Percentiles rank a stretch among this genome's conserved stretches.
phyloP scores from a whole-genome alignment of 2,888 invertebrate species.

The Beris chalybata region DNA sequence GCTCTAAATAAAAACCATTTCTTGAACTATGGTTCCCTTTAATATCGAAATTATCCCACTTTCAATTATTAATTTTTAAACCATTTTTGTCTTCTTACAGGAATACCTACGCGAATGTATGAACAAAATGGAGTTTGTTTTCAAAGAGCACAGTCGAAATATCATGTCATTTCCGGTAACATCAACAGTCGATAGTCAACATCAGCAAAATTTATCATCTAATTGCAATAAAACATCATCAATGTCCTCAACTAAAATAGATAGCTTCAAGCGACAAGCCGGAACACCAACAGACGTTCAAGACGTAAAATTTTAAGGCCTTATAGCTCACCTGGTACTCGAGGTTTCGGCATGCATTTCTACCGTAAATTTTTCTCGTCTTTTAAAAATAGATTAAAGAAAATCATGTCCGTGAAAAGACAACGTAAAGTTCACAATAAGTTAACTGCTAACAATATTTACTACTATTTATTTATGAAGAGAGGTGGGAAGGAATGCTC shows the following conservation, averaged over 20 bases:
- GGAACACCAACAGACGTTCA: slow-evolving; percentile 84
- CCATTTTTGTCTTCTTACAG: slow-evolving; percentile 57
- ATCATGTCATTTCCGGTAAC: slow-evolving; percentile 43
- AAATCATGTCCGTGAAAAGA: slow-evolving; percentile 9
- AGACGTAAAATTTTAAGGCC: slow-evolving; percentile 73
- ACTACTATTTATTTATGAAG: too few relatives aligned
- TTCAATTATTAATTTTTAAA: neutral
- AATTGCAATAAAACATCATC: slow-evolving; percentile 41
- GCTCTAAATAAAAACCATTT: too few relatives aligned
- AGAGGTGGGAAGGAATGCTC: too few relatives aligned
- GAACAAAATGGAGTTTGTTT: slow-evolving; percentile 78
- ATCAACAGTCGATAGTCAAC: slow-evolving; percentile 19
- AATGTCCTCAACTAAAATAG: slow-evolving; percentile 51
- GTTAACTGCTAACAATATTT: too few relatives aligned
- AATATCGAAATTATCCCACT: too few relatives aligned
- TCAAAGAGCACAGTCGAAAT: slow-evolving; percentile 59
- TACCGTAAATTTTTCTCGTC: too few relatives aligned
- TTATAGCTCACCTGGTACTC: neutral
- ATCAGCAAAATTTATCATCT: slow-evolving; percentile 57
- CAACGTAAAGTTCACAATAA: neutral
- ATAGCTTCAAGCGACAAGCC: slow-evolving; percentile 71
- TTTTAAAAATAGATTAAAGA: slow-evolving; percentile 12
- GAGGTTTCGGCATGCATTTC: too few relatives aligned
- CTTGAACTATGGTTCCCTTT: too few relatives aligned
- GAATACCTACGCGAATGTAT: slow-evolving; percentile 79